Percentiles rank a stretch among this genome's conserved stretches.
Conservation (phyloP, 1,140 invertebrate species). For the Hesperophylax magnus region DNA sequence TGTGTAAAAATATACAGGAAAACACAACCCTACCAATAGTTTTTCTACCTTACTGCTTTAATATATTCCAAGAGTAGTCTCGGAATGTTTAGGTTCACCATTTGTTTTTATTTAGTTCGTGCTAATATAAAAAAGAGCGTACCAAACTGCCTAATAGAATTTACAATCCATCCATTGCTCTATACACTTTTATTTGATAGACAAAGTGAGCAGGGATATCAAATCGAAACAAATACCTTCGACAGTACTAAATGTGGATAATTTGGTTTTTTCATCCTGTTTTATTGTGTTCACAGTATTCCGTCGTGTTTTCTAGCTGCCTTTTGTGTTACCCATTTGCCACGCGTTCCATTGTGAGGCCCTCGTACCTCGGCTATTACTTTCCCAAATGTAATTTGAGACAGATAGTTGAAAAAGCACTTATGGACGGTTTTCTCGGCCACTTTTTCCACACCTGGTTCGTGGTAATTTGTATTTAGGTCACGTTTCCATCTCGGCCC, state of each 20-base stretch:
- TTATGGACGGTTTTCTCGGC: constrained; percentile 4
- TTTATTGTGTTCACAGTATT: not conserved
- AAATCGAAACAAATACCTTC: constrained; percentile 15
- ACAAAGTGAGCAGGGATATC: not conserved
- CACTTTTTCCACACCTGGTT: constrained; percentile 4
- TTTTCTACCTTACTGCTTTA: too few relatives aligned
- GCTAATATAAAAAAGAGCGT: too few relatives aligned
- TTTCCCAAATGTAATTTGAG: constrained; percentile 26
- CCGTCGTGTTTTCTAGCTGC: not conserved
- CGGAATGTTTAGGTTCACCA: too few relatives aligned
- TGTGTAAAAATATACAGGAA: too few relatives aligned
- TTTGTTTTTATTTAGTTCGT: too few relatives aligned
- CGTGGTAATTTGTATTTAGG: constrained; percentile 1
- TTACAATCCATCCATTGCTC: too few relatives aligned
- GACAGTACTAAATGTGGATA: constrained; percentile 15
- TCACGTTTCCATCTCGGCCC: not conserved
- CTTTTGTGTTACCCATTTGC: constrained; percentile 11
- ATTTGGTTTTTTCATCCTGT: not conserved
- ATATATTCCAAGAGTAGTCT: too few relatives aligned
- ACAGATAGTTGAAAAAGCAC: constrained; percentile 1
- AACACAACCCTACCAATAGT: too few relatives aligned
- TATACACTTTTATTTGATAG: not conserved
- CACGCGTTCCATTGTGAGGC: constrained; percentile 20
- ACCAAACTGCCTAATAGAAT: too few relatives aligned
- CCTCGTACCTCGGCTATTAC: constrained; percentile 21